phyloP scores from a whole-genome alignment of 2,797 vertebrate species.

The Anableps anableps region DNA sequence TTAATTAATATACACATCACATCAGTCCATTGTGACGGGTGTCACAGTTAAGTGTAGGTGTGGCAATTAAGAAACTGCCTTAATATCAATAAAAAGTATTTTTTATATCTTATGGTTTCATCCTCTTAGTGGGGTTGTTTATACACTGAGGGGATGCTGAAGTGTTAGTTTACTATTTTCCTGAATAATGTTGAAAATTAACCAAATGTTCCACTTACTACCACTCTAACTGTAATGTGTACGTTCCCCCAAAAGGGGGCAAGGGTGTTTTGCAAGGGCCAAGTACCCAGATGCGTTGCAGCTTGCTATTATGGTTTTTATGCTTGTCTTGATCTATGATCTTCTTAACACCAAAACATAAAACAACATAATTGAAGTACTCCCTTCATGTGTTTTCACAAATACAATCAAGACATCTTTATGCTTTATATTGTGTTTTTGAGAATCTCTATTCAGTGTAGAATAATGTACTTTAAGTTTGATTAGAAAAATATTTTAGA shows the following conservation, averaged over 20 bases:
- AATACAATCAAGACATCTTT: neutral
- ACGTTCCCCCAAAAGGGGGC: neutral
- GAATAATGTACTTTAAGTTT: neutral
- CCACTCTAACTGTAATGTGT: neutral
- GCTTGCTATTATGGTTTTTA: neutral
- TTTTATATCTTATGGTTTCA: neutral
- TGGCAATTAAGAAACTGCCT: no score
- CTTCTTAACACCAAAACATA: neutral
- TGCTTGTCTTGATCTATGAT: neutral
- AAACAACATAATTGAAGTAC: neutral
- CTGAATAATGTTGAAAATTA: neutral
- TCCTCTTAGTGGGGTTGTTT: neutral
- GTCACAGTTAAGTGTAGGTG: no score
- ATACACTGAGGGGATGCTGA: neutral
- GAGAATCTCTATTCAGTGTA: neutral
- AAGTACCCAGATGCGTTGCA: neutral
- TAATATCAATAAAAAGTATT: no score
- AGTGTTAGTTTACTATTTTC: neutral
- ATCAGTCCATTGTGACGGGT: no score
- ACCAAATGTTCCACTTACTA: neutral
- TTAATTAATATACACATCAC: no score
- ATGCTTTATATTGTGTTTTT: neutral
- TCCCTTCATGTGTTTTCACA: neutral
- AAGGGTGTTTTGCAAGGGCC: neutral
- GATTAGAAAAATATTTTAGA: neutral